These are phyloP conservation scores for Ditylenchus weischeri DNA, from an alignment of 2,888 invertebrate species.

Conservation along the genomic window DNA sequence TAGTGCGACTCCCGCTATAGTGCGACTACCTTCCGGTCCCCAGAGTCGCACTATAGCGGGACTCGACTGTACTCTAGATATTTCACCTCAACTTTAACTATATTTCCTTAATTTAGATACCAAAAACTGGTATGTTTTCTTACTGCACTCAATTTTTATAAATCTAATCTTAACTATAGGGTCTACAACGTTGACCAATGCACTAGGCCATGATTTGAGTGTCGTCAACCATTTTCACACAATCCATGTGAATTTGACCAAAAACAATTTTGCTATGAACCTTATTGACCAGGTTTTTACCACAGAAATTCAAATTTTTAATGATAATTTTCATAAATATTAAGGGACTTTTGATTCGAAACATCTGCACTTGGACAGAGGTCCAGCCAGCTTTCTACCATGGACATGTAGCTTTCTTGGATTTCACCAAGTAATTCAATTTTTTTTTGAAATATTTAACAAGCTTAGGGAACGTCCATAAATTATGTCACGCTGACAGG, in stretches of 20 bases:
- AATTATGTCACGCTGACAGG: no score
- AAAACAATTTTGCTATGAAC: constrained; percentile 86
- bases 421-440: constrained; percentile 76
- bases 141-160: background rate
- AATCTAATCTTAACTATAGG: constrained; percentile 55
- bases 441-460: no score
- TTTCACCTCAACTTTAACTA: background rate
- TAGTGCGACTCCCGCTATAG: no score
- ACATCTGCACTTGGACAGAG: constrained; percentile 81
- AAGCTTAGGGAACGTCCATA: no score
- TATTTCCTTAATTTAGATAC: constrained; percentile 39
- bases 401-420: constrained; percentile 92
- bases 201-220: constrained; percentile 54
- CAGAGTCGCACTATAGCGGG: no score
- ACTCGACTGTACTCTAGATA: no score
- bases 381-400: constrained; percentile 93
- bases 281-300: constrained; percentile 73
- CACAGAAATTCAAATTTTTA: background rate
- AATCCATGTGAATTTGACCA: constrained; percentile 90
- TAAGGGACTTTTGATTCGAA: constrained; percentile 75
- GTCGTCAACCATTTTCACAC: constrained; percentile 65
- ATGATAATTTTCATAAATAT: background rate
- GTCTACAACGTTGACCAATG: constrained; percentile 56
- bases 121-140: constrained; percentile 44
- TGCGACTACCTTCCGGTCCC: no score